Conservation (phyloP, 2,113 vertebrate species). For the Theristicus caerulescens region DNA sequence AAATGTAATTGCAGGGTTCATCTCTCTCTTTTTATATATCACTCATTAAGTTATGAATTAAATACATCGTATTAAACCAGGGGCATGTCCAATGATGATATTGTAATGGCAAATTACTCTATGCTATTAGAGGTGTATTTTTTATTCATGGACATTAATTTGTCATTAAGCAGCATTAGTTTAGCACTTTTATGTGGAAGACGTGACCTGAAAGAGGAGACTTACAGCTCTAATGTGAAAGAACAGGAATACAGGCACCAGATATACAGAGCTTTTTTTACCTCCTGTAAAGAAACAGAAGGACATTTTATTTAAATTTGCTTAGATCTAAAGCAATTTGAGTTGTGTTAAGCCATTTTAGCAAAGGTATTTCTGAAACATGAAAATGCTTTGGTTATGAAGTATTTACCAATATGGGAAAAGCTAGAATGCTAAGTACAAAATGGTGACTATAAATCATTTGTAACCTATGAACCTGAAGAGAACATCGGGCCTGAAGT, state of each 20-base stretch:
- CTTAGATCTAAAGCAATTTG: constrained; percentile 5
- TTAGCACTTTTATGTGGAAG: constrained; percentile 86
- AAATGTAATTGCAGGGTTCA: constrained; percentile 90
- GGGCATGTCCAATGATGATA: constrained; percentile 91
- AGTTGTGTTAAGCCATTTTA: neutral
- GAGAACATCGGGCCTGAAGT: neutral
- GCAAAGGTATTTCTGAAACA: constrained; percentile 13
- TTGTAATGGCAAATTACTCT: constrained; percentile 91
- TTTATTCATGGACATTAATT: constrained; percentile 91
- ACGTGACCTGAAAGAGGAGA: constrained; percentile 86
- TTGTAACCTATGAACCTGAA: constrained; percentile 7
- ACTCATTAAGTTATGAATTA: constrained; percentile 92
- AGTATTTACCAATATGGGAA: neutral
- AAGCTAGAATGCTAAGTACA: neutral
- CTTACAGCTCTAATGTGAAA: constrained; percentile 58
- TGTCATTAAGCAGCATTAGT: constrained; percentile 89
- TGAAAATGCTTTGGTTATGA: constrained; percentile 16
- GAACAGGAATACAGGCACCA: constrained; percentile 43
- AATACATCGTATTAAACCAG: constrained; percentile 91
- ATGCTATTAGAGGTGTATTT: constrained; percentile 89
- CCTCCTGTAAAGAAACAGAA: neutral
- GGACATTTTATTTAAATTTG: neutral
- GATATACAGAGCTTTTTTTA: constrained; percentile 20
- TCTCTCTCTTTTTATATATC: constrained; percentile 90
- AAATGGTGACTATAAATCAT: constrained; percentile 31